Base-by-base conservation (phyloP, 2,888 invertebrate species). In the Sarcophaga carnaria region DNA sequence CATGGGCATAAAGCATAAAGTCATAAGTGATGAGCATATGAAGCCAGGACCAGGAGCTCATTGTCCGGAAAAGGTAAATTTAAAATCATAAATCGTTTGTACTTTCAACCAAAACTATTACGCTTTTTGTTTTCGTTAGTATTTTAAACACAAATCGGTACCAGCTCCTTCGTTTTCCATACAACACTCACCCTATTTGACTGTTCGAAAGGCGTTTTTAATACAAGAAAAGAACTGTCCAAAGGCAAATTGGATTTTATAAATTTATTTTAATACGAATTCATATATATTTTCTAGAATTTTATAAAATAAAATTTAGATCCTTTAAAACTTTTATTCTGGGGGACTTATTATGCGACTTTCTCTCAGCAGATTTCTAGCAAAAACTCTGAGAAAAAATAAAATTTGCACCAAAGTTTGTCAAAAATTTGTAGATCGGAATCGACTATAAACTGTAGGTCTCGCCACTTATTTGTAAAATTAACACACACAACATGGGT, bases 1-100 rank as follows among this genome's bases (percentile, higher is more conserved):
- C 75, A 97, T 99, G 92, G 96, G 97, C 74, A 96, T 96, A 74
- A 95, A 98, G 85, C 97, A 96, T 90, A 95, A 96, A 90, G 93
- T 96, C 88, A 97, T 97, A 0, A 95, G 95, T 11, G 97, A 98
- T 93, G 96, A 96, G 86, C 96, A 97, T 62, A 95, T 95, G 91
- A 97, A 96, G 92, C 93, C 93, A 20, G 99, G 98, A 89, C 99
- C 99, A 84, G 98, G 98, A 90, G 97, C 97, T 87, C 97, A 99
- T 93, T 97, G 96, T 88, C 98, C 98, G 25, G 98, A 99, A 95
- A 98, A 97, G 95, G 98, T 98, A 94, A 89, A 80, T 69, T 69
- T 64, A 1, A 60, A 12, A 25, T 37, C 10, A 2, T 37, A 37
- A 10, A 37, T 37, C 10, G 8, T n/a, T 70, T 0, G 3, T 0